phyloP scores from a whole-genome alignment of 2,888 invertebrate species.

The Nomada lathburiana region DNA sequence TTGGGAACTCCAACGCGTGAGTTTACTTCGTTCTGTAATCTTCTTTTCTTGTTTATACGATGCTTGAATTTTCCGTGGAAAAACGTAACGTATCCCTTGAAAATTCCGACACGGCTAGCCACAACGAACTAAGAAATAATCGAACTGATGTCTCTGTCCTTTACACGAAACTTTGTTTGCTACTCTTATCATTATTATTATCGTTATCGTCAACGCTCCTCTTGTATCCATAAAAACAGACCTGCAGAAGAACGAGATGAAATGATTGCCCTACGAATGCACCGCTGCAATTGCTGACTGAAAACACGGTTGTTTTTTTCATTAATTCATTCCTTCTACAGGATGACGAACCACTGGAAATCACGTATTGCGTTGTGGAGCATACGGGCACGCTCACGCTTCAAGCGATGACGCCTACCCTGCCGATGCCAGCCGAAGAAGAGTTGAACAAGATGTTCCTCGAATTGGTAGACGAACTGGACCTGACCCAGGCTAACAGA shows the following conservation, averaged over 20 bases:
- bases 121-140: constrained; percentile 5
- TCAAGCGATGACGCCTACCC: constrained; percentile 95
- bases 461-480: constrained; percentile 97
- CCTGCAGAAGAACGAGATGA: no score
- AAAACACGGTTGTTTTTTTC: background rate
- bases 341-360: constrained; percentile 98
- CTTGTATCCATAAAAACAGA: no score
- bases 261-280: background rate
- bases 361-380: constrained; percentile 97
- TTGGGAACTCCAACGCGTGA: no score
- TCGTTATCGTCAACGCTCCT: background rate
- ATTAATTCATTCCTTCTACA: constrained; percentile 80
- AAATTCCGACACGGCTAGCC: background rate
- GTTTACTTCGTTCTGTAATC: background rate
- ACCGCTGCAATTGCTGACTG: background rate
- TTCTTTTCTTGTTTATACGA: background rate
- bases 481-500: constrained; percentile 96
- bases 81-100: background rate
- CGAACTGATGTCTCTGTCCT: constrained; percentile 8
- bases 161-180: background rate
- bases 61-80: no score
- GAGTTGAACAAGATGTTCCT: constrained; percentile 97
- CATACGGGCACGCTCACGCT: constrained; percentile 93
- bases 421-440: constrained; percentile 96
- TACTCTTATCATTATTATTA: constrained; percentile 2